Evolutionary conservation across 2,113 vertebrate genomes (phyloP).

Genomic region (Chrysemys picta): DNA sequence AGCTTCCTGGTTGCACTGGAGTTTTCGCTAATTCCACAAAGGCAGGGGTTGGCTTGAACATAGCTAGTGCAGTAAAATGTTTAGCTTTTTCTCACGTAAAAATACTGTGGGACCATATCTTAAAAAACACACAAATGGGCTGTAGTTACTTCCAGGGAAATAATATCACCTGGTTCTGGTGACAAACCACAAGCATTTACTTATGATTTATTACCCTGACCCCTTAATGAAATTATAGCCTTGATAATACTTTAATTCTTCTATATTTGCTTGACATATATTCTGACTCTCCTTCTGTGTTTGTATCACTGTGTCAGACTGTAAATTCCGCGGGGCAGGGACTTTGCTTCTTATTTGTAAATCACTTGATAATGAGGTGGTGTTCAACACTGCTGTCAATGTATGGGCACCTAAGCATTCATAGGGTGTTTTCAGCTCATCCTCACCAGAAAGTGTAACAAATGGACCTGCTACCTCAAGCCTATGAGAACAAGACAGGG

Average conservation of each 20-base stretch:
- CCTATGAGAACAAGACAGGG: constrained; percentile 19
- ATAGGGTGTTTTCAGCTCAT: constrained; percentile 29
- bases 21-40: neutral
- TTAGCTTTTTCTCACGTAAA: neutral
- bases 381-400: neutral
- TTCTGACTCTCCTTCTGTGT: neutral
- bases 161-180: neutral
- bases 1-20: neutral
- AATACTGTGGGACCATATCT: neutral
- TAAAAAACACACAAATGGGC: neutral
- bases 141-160: neutral
- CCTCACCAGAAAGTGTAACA: constrained; percentile 42
- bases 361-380: constrained; percentile 2
- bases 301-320: neutral
- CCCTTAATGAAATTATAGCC: neutral
- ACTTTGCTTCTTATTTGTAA: neutral
- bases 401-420: constrained; percentile 16
- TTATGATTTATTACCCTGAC: neutral
- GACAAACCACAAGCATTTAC: neutral
- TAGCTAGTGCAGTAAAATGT: neutral
- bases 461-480: constrained; percentile 48
- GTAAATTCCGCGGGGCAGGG: neutral
- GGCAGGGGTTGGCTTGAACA: accelerated
- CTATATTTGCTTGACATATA: neutral
- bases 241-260: neutral